Evolutionary conservation across 2,113 vertebrate genomes (phyloP).

Genomic region (Marmota flaviventris): DNA sequence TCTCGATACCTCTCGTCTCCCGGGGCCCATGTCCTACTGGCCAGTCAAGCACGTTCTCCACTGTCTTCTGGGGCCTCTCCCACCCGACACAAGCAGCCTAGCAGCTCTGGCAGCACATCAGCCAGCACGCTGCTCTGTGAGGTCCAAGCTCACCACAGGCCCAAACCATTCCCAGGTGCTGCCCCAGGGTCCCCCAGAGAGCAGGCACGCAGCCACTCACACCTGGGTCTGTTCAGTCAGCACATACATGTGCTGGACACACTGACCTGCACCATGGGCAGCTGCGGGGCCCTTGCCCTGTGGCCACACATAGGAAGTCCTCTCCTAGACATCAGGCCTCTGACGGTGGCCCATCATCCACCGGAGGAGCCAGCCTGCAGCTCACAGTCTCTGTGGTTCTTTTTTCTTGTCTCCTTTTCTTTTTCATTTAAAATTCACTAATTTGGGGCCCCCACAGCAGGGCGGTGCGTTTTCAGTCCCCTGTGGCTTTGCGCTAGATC

Average conservation of each 20-base stretch:
- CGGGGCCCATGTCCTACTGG: too few relatives aligned
- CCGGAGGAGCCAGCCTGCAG: too few relatives aligned
- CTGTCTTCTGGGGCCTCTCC: neutral
- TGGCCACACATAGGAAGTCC: too few relatives aligned
- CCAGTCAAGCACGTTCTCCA: neutral
- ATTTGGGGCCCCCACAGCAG: neutral
- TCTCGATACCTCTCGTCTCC: too few relatives aligned
- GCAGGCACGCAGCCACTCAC: fast-evolving
- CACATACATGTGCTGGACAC: fast-evolving
- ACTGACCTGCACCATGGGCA: neutral
- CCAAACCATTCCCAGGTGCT: too few relatives aligned
- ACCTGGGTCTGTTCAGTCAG: too few relatives aligned
- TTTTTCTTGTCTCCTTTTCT: too few relatives aligned
- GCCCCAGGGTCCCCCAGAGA: neutral
- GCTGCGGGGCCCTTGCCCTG: neutral
- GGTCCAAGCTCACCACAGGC: too few relatives aligned
- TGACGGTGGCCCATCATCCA: fast-evolving
- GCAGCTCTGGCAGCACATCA: neutral
- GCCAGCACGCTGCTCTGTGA: neutral
- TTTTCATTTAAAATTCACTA: too few relatives aligned
- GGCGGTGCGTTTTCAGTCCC: too few relatives aligned
- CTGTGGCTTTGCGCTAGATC: too few relatives aligned
- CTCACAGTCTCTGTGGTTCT: too few relatives aligned
- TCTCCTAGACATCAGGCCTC: neutral
- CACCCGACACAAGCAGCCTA: neutral